Evolutionary conservation across 2,888 invertebrate genomes (phyloP).

Genomic region (Dichetophora obliterata): DNA sequence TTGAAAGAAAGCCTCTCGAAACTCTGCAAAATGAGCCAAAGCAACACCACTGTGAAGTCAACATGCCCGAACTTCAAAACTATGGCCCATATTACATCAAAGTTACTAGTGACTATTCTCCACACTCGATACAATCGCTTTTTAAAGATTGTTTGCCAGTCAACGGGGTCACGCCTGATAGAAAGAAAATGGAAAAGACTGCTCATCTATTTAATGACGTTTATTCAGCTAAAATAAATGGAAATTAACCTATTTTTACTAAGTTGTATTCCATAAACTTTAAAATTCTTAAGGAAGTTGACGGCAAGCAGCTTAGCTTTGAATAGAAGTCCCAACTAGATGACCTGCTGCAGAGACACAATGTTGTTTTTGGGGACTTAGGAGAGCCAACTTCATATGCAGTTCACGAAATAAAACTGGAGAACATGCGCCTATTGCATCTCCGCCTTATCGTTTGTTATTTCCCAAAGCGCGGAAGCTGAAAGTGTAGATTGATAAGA

Average conservation of each 20-base stretch:
- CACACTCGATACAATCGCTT: neutral
- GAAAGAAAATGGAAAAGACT: neutral
- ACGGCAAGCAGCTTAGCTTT: neutral
- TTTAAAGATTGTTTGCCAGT: neutral
- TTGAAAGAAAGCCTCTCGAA: neutral
- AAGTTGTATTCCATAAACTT: constrained; percentile 25
- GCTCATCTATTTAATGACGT: constrained; percentile 10
- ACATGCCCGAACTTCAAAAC: neutral
- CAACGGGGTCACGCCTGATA: constrained; percentile 8
- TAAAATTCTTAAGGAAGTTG: neutral
- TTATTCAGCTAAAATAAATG: constrained; percentile 33
- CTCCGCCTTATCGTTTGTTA: neutral
- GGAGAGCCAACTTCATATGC: too few species aligned
- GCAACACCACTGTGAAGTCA: neutral
- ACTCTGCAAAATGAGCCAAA: too few species aligned
- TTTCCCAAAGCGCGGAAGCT: constrained; percentile 22
- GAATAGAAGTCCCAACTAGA: too few species aligned
- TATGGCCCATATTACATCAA: too few species aligned
- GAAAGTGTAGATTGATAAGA: constrained; percentile 53
- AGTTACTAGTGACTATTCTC: too few species aligned
- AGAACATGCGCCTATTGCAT: neutral
- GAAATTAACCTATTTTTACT: constrained; percentile 38
- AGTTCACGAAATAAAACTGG: too few species aligned
- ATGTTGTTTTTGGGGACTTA: too few species aligned
- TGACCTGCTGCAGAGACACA: too few species aligned